These are phyloP conservation scores for Danio jaintianensis DNA, from an alignment of 2,797 vertebrate genomes.

Conservation along the genomic window DNA sequence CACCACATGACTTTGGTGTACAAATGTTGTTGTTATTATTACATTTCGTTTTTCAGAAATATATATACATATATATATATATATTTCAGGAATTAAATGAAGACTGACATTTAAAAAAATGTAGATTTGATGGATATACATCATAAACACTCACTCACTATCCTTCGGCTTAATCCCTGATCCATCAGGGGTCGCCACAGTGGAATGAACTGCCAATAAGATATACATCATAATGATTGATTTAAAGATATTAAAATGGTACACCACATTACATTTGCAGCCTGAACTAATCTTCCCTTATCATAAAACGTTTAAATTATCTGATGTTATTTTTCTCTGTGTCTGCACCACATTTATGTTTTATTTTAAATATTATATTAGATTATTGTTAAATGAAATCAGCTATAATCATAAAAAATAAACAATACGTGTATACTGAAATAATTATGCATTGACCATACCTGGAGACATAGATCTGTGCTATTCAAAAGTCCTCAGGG, in stretches of 20 bases:
- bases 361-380: neutral
- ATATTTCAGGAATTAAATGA: too few relatives aligned
- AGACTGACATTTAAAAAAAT: too few relatives aligned
- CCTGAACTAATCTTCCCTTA: neutral
- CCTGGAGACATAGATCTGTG: neutral
- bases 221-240: neutral
- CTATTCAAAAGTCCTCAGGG: slow-evolving; percentile 27
- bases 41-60: too few relatives aligned
- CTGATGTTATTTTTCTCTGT: neutral
- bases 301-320: neutral
- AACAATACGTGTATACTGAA: neutral
- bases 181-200: too few relatives aligned
- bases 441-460: neutral
- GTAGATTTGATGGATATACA: too few relatives aligned
- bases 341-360: neutral
- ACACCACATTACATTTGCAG: neutral
- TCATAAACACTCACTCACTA: too few relatives aligned
- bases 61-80: too few relatives aligned
- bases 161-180: too few relatives aligned
- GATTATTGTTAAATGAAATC: neutral
- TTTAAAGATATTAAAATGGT: neutral
- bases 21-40: neutral
- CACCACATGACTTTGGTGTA: neutral
- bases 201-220: neutral
- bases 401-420: neutral